Base-by-base conservation (phyloP, 2,113 vertebrate genomes). In the Agapornis roseicollis region DNA sequence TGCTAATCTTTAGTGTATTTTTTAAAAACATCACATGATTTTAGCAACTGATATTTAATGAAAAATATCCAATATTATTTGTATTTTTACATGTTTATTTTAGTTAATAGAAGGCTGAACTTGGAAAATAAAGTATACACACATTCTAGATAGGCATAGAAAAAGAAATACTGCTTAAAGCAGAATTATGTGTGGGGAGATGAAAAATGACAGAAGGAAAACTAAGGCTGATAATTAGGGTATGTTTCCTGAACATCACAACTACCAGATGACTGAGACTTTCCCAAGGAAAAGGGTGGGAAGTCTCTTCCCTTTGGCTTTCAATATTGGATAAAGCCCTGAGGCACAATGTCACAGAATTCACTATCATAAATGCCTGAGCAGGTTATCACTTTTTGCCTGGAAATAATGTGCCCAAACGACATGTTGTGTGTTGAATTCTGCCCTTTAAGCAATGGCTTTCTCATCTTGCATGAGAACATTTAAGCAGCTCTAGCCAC, bases 231-330 rank as follows among this genome's bases (percentile, higher is more conserved):
- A 68, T 2, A 77, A 95, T 94, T 78, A 95, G 94, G 69, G 71
- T 68, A 60, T 20, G 74, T 79, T 95, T 92, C 90, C 93, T 93
- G 90, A 71, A 90, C 88, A 76, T 69, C 92, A 19, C 80, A 44
- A 15, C 20, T 42, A 64, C 49, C 87, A 73, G 68, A 61, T 25
- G 84, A 58, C 33, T 41, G 76, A 12, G 8, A n/a, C 42, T 90
- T 96, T 96, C 91, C 88, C 94, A 72, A 20, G 92, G 96, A 94
- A 96, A 96, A 95, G 94, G 96, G 94, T 69, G 94, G 94, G 90
- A 72, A 94, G 88, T 31, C 82, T 86, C 83, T 96, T 96, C 92
- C 82, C 76, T 86, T 90, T 74, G 60, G 27, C 68, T 88, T 60
- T 71, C 5, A 20, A 7, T 8, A 35, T 2, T 9, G 91, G 88